Percentiles rank a stretch among this genome's conserved stretches.
Evolutionary conservation across 2,888 invertebrate genomes (phyloP).

Genomic region (Eutolmus rufibarbis): DNA sequence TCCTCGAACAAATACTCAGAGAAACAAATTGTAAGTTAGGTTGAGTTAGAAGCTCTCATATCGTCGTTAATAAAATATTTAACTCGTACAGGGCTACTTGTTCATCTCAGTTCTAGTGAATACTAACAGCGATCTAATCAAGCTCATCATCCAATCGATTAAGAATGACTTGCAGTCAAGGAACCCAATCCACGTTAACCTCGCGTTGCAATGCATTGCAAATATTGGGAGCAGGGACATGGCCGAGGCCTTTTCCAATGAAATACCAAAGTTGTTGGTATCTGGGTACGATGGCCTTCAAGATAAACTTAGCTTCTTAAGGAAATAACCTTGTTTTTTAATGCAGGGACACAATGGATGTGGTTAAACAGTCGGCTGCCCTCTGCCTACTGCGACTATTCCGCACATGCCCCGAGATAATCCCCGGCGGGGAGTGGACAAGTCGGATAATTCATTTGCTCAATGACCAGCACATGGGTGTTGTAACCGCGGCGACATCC

Average conservation of each 20-base stretch:
- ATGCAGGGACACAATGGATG: constrained; percentile 94
- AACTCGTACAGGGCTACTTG: constrained; percentile 84
- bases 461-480: constrained; percentile 99
- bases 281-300: constrained; percentile 74
- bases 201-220: constrained; percentile 98
- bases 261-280: constrained; percentile 97
- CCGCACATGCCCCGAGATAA: constrained; percentile 94
- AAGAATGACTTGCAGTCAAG: constrained; percentile 96
- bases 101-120: constrained; percentile 99
- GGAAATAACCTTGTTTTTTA: background rate
- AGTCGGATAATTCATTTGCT: constrained; percentile 97
- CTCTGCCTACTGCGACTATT: constrained; percentile 92
- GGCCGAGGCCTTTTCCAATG: constrained; percentile 99
- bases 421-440: constrained; percentile 98
- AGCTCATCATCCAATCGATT: constrained; percentile 98
- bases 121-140: constrained; percentile 98
- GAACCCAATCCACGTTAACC: constrained; percentile 97
- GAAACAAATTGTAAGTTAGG: constrained; percentile 90
- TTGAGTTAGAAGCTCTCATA: background rate
- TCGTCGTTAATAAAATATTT: background rate
- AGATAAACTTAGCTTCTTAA: constrained; percentile 25
- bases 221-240: constrained; percentile 99
- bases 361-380: constrained; percentile 99
- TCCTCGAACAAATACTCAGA: constrained; percentile 99
- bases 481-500: constrained; percentile 98